Evolutionary conservation across 2,797 vertebrate species (phyloP), one percentile per base, ranked within the genome.

Genomic region (Mormyrus hasselquistii): DNA sequence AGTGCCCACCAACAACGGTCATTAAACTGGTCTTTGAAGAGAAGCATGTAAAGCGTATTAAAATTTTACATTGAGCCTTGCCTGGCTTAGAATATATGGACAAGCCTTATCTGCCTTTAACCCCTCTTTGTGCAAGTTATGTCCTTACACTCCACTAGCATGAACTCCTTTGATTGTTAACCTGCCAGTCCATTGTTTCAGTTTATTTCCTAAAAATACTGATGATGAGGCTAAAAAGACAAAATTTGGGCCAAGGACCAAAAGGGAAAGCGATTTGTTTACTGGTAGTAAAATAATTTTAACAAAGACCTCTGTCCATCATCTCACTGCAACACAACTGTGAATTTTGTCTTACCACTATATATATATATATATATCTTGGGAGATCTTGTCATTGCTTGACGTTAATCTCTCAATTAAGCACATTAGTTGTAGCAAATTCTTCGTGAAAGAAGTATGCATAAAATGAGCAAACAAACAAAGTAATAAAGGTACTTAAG

Each of bases 21-120:
- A 88, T 89, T 83, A 89, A 90, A 89, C 38, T 41, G 88, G 89
- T 87, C 88, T 88, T 90, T 62, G 89, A 90, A 89, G 38, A 89
- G 88, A 89, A 86, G 86, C 86, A 83, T 6, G 55, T 22, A 76
- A 88, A 88, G 41, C 89, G 84, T 79, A 69, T 92, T 87, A 90
- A 50, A 89, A 89, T 89, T 69, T 14, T 57, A 65, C 65, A 79
- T 87, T 87, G 86, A 89, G 41, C 22, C 9, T 29, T 50, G 82
- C 82, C 5, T 47, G 47, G 82, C n/a, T 47, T 50, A 84, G 44
- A 47, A 84, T 84, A 84, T n/a, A 52, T 49, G 47, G 9, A 25
- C 22, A 25, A 49, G 19, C 47, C 41, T 3, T 29, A 12, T 10
- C 82, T 50, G 2, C 47, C 47, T 22, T 47, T 84, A 50, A 84